These are phyloP conservation scores for Machaerirhynchus nigripectus DNA, from an alignment of 2,113 vertebrate genomes.

Conservation along the genomic window DNA sequence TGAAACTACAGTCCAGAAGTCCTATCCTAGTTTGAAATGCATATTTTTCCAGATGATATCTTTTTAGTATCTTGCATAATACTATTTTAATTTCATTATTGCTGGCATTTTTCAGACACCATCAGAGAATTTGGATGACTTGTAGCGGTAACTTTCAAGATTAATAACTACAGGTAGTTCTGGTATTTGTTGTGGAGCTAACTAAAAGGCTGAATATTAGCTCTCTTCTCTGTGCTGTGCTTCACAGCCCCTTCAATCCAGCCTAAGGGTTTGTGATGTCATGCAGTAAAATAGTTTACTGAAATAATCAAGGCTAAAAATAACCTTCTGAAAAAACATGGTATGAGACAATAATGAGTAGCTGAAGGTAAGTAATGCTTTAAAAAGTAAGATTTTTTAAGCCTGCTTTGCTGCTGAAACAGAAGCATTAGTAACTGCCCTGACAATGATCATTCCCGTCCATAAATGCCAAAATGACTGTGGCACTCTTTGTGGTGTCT, in stretches of 20 bases:
- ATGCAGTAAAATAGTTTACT: not conserved
- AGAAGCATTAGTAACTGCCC: not conserved
- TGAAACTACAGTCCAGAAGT: not conserved
- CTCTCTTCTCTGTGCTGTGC: not conserved
- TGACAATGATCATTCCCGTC: not conserved
- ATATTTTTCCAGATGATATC: not conserved
- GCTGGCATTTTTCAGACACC: not conserved
- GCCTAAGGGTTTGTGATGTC: not conserved
- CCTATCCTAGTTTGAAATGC: not conserved
- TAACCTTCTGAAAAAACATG: not conserved
- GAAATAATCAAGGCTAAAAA: conserved; percentile 15
- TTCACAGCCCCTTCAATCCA: not conserved
- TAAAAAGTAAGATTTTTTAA: not conserved
- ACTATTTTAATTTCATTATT: not conserved
- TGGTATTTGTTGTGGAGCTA: not conserved
- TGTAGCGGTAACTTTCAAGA: not conserved
- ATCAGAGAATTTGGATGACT: not conserved
- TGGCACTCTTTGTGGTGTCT: not conserved
- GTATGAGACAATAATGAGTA: not conserved
- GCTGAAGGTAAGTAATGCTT: not conserved
- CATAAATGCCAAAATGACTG: not conserved
- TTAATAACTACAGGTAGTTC: not conserved
- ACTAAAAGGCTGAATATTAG: not conserved
- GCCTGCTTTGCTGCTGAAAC: not conserved
- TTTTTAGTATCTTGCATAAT: not conserved